Evolutionary conservation across 1,140 invertebrate species (phyloP).

Genomic region (Drosophila kurseongensis): DNA sequence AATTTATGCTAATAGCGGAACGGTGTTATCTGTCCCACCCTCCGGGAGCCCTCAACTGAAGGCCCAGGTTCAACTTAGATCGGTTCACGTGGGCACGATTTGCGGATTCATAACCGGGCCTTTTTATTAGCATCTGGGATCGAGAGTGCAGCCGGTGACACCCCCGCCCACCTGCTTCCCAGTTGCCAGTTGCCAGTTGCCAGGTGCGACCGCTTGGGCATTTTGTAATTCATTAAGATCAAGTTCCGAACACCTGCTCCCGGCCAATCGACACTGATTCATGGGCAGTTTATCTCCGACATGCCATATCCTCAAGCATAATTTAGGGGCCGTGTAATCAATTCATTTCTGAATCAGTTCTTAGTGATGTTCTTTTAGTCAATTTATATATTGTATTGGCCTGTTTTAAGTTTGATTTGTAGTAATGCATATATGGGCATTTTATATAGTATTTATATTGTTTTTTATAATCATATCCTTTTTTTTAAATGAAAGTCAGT

Average conservation of each 20-base stretch:
- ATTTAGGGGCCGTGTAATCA: neutral
- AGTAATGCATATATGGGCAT: no score
- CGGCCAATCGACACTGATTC: conserved; percentile 3
- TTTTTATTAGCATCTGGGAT: conserved; percentile 20
- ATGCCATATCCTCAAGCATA: neutral
- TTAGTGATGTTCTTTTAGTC: no score
- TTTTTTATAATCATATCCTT: no score
- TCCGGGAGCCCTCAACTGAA: neutral
- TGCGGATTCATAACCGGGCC: neutral
- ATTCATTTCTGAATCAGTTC: no score
- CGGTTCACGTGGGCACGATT: conserved; percentile 47
- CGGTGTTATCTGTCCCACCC: conserved; percentile 3
- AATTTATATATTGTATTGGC: no score
- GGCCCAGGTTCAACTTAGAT: neutral
- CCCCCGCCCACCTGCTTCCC: neutral
- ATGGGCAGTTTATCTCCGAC: conserved; percentile 2
- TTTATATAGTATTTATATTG: no score
- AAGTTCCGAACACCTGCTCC: conserved; percentile 15
- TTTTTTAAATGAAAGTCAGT: no score
- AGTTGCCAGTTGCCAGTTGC: conserved; percentile 44
- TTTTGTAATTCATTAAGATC: conserved; percentile 12
- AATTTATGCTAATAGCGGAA: conserved; percentile 20
- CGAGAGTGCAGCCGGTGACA: conserved; percentile 1
- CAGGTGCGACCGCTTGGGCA: conserved; percentile 18
- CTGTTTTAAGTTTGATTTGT: no score